Conservation (phyloP, 1,140 invertebrate genomes). For the Nasonia vitripennis region DNA sequence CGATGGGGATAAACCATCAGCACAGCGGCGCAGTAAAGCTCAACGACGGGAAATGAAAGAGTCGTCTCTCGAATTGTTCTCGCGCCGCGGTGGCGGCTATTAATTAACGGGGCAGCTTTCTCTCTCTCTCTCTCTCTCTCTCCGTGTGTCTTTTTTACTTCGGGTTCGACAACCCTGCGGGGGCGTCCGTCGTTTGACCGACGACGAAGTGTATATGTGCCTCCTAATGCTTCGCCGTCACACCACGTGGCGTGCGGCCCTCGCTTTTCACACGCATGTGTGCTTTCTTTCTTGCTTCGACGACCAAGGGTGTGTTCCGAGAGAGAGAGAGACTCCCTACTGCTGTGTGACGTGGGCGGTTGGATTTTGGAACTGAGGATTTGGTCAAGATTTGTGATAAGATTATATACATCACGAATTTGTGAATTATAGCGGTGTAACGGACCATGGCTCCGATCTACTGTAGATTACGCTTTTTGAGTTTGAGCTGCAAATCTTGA, state of each 20-base stretch:
- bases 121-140: background rate
- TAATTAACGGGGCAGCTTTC: background rate
- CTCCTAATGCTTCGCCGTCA: constrained; percentile 33
- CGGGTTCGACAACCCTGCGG: constrained; percentile 40
- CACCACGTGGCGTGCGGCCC: constrained; percentile 42
- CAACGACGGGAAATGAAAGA: background rate
- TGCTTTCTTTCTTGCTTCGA: background rate
- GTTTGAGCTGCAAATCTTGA: too few species aligned
- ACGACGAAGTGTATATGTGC: background rate
- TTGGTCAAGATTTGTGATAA: too few species aligned
- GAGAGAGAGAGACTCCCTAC: too few species aligned
- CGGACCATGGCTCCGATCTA: too few species aligned
- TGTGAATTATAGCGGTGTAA: too few species aligned
- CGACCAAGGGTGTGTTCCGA: background rate
- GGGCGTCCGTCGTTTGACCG: constrained; percentile 1
- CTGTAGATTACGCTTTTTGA: too few species aligned
- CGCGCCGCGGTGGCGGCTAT: background rate
- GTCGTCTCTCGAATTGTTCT: background rate
- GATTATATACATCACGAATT: too few species aligned
- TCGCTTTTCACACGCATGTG: background rate
- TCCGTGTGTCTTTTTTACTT: background rate
- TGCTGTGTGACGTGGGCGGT: too few species aligned
- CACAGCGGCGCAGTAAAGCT: too few species aligned
- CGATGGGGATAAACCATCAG: too few species aligned
- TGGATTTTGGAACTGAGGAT: too few species aligned